phyloP scores from a whole-genome alignment of 2,888 invertebrate species.

The Drosophila quinaria region DNA sequence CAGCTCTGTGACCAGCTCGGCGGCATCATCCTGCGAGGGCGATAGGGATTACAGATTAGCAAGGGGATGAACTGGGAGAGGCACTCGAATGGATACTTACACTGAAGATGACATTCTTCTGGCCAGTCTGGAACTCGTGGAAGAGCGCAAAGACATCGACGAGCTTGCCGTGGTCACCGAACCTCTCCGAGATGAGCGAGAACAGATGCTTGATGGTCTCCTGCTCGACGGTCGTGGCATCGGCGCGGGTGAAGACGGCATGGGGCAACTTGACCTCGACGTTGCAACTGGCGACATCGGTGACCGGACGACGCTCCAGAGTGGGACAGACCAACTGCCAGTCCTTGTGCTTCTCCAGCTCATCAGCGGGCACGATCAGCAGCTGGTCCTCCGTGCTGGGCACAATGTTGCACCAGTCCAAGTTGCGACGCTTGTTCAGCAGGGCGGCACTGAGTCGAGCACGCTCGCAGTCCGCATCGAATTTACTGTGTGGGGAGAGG shows the following conservation, averaged over 20 bases:
- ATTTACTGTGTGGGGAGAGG: slow-evolving; percentile 67
- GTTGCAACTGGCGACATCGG: slow-evolving; percentile 82
- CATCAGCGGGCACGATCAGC: slow-evolving; percentile 77
- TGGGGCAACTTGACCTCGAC: slow-evolving; percentile 83
- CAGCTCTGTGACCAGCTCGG: slow-evolving; percentile 76
- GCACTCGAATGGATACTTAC: slow-evolving; percentile 65
- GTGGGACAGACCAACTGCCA: slow-evolving; percentile 83
- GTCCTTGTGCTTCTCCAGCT: slow-evolving; percentile 80
- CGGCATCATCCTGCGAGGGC: slow-evolving; percentile 79
- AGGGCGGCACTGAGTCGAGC: slow-evolving; percentile 82
- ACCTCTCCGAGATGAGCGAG: slow-evolving; percentile 80
- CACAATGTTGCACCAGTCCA: slow-evolving; percentile 73
- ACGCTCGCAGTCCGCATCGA: slow-evolving; percentile 75
- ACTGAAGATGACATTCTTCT: slow-evolving; percentile 82
- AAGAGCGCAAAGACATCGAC: slow-evolving; percentile 85
- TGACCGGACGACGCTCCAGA: slow-evolving; percentile 81
- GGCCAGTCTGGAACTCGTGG: slow-evolving; percentile 78
- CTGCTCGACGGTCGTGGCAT: slow-evolving; percentile 79
- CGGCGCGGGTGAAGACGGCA: slow-evolving; percentile 78
- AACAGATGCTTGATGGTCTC: slow-evolving; percentile 84
- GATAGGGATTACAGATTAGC: not conserved
- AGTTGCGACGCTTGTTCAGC: slow-evolving; percentile 81
- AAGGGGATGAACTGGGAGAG: not conserved
- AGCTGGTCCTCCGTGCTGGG: slow-evolving; percentile 75
- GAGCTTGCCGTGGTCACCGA: slow-evolving; percentile 79